phyloP scores from a whole-genome alignment of 2,888 invertebrate species.

The Athalia cordata region DNA sequence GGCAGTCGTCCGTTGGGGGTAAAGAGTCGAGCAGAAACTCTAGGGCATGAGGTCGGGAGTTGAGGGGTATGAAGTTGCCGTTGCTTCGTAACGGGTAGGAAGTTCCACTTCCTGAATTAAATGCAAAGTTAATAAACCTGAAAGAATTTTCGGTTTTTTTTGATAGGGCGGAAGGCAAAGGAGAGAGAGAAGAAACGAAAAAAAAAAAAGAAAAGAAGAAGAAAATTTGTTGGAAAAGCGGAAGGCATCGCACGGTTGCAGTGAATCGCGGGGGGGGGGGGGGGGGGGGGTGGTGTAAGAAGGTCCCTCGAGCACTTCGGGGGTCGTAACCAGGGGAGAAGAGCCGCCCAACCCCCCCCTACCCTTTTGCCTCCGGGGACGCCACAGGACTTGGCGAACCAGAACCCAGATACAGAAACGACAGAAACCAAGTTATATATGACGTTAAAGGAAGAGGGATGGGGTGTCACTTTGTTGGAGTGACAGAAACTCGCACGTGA shows the following conservation, averaged over 20 bases:
- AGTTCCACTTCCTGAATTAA: constrained; percentile 56
- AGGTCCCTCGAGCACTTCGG: constrained; percentile 56
- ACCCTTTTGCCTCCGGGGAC: not conserved
- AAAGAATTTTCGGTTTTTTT: constrained; percentile 65
- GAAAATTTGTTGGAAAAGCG: too few species aligned
- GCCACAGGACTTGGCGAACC: constrained; percentile 2
- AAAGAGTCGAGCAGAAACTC: not conserved
- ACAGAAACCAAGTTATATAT: constrained; percentile 34
- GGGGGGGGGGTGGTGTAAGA: too few species aligned
- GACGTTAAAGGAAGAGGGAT: constrained; percentile 15
- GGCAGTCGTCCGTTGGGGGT: not conserved
- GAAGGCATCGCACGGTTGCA: constrained; percentile 41
- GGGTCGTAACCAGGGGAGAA: not conserved
- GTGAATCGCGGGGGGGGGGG: constrained; percentile 47
- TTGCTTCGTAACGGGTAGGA: constrained; percentile 8
- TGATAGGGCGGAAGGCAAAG: constrained; percentile 44
- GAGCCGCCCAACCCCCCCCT: not conserved
- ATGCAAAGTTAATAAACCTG: constrained; percentile 64
- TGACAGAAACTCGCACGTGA: constrained; percentile 21
- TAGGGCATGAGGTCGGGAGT: not conserved
- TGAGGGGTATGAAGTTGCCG: not conserved
- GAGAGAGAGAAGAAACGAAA: too few species aligned
- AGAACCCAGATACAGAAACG: constrained; percentile 27
- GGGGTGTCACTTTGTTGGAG: constrained; percentile 35
- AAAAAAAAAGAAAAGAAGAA: too few species aligned